phyloP scores from a whole-genome alignment of 2,797 vertebrate species.

The Steatocranus sp. region DNA sequence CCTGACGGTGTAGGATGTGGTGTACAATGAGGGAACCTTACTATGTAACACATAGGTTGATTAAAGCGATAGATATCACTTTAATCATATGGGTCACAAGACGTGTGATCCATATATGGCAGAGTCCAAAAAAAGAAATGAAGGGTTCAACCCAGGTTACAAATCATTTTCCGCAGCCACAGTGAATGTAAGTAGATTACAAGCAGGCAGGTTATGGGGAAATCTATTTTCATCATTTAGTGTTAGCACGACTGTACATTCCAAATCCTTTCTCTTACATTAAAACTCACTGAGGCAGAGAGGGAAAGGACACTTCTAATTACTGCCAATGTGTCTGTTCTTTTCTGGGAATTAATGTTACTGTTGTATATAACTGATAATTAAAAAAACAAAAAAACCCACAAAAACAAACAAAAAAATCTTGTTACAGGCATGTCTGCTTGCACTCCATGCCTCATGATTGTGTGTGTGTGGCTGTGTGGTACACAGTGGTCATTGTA shows the following conservation, averaged over 20 bases:
- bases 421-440: conserved; percentile 56
- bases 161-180: neutral
- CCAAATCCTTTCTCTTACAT: conserved; percentile 52
- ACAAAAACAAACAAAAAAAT: conserved; percentile 57
- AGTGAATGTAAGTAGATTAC: conserved; percentile 38
- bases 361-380: conserved; percentile 54
- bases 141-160: neutral
- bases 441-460: conserved; percentile 60
- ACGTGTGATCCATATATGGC: neutral
- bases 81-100: neutral
- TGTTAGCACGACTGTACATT: conserved; percentile 34
- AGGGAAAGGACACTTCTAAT: conserved; percentile 53
- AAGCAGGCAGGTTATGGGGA: conserved; percentile 12
- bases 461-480: conserved; percentile 58
- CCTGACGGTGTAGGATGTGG: neutral
- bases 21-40: neutral
- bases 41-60: neutral
- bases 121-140: neutral
- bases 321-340: conserved; percentile 63
- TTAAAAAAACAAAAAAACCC: conserved; percentile 32
- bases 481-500: conserved; percentile 61
- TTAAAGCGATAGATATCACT: neutral
- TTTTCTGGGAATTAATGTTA: conserved; percentile 41
- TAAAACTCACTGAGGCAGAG: conserved; percentile 43
- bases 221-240: conserved; percentile 32